Evolutionary conservation across 1,140 invertebrate species (phyloP).

Genomic region (Aphidius ervi): DNA sequence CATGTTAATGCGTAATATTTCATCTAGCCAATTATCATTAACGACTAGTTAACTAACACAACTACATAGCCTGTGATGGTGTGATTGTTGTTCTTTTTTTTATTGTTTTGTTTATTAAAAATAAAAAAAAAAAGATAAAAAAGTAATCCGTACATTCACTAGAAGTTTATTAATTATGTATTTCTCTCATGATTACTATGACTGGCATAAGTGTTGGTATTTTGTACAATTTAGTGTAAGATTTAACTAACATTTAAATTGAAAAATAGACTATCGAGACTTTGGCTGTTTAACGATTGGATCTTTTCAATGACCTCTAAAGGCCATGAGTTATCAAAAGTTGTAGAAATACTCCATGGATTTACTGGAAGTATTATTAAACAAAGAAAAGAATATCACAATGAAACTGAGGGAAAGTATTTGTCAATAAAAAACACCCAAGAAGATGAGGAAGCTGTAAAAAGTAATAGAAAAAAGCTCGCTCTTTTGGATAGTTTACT

Average conservation of each 20-base stretch:
- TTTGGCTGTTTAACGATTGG: constrained; percentile 23
- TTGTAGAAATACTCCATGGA: constrained; percentile 25
- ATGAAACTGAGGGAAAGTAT: constrained; percentile 23
- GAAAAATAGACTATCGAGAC: constrained; percentile 16
- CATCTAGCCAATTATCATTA: no score
- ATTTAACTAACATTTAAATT: no score
- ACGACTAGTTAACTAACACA: no score
- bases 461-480: constrained; percentile 35
- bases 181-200: no score
- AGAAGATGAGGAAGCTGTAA: constrained; percentile 14
- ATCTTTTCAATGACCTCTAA: constrained; percentile 22
- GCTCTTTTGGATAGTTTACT: constrained; percentile 79
- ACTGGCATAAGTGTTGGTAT: no score
- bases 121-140: background rate
- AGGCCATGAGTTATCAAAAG: constrained; percentile 25
- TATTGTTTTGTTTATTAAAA: background rate
- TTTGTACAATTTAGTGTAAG: no score
- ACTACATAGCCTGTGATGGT: constrained; percentile 14
- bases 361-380: constrained; percentile 31
- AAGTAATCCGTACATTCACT: no score
- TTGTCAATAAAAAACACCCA: constrained; percentile 6
- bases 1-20: no score
- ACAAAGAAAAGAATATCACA: constrained; percentile 30
- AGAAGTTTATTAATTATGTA: no score
- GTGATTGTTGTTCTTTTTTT: constrained; percentile 25